Conservation (phyloP, 2,797 vertebrate species). For the Phataginus tetradactyla region DNA sequence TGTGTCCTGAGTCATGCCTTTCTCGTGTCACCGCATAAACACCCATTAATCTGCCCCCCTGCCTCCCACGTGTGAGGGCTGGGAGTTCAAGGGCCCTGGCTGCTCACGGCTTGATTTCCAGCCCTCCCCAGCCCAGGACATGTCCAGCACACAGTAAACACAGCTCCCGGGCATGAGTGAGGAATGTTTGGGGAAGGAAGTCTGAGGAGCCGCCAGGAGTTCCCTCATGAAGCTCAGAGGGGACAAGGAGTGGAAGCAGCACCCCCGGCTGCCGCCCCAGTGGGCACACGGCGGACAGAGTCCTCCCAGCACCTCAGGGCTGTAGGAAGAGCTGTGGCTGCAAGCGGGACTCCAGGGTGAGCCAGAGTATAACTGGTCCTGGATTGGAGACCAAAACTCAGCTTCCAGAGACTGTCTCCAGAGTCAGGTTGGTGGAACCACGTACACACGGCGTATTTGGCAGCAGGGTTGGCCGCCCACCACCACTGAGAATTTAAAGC, state of each 20-base stretch:
- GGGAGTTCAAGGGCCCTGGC: neutral
- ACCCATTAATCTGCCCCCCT: neutral
- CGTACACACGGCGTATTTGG: rapidly evolving
- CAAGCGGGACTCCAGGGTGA: neutral
- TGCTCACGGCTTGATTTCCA: neutral
- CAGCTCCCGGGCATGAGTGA: neutral
- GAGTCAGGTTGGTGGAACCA: neutral
- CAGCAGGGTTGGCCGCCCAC: neutral
- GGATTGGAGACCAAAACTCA: neutral
- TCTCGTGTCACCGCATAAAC: rapidly evolving
- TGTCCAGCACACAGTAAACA: neutral
- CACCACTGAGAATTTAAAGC: neutral
- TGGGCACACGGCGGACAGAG: rapidly evolving
- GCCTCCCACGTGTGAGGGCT: neutral
- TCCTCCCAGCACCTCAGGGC: rapidly evolving
- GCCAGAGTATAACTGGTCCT: neutral
- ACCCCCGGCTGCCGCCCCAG: neutral
- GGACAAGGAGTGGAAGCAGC: too few species aligned
- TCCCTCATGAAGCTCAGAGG: too few species aligned
- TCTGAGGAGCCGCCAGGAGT: neutral
- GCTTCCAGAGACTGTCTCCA: neutral
- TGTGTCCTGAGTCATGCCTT: neutral
- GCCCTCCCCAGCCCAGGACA: neutral
- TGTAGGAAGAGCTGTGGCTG: neutral
- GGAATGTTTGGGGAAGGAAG: neutral